Percentiles rank a stretch among this genome's conserved stretches.
Evolutionary conservation across 1,140 invertebrate species (phyloP).

Genomic region (Episyrphus balteatus): DNA sequence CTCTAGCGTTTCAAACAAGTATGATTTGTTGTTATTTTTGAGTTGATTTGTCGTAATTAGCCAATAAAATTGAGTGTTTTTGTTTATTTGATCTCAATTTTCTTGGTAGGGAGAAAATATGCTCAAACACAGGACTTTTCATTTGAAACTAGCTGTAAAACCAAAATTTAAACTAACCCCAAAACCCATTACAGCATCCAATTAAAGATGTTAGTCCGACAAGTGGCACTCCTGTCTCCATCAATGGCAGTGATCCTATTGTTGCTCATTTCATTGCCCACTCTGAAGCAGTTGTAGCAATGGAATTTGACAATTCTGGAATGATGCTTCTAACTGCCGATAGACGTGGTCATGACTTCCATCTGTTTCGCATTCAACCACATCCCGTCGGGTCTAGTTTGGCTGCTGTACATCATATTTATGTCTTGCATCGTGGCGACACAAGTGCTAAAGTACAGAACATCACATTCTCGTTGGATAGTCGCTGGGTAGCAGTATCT

Average conservation of each 20-base stretch:
- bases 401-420: conserved; percentile 91
- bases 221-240: conserved; percentile 20
- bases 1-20: too few relatives aligned
- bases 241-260: conserved; percentile 49
- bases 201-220: conserved; percentile 34
- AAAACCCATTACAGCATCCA: conserved; percentile 22
- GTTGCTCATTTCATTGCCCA: conserved; percentile 93
- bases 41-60: too few relatives aligned
- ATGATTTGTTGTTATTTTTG: too few relatives aligned
- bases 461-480: conserved; percentile 81
- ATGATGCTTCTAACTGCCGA: conserved; percentile 86
- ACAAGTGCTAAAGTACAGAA: conserved; percentile 78
- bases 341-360: conserved; percentile 88
- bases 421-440: conserved; percentile 82
- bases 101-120: too few relatives aligned
- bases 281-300: conserved; percentile 76
- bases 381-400: conserved; percentile 80
- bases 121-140: too few relatives aligned
- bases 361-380: conserved; percentile 88
- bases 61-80: too few relatives aligned
- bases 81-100: too few relatives aligned
- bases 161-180: too few relatives aligned
- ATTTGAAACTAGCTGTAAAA: too few relatives aligned
- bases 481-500: conserved; percentile 89
- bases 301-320: conserved; percentile 88